These are phyloP conservation scores for Pseudolaguvia tuberculata DNA, from an alignment of 2,113 vertebrate species.

Conservation along the genomic window DNA sequence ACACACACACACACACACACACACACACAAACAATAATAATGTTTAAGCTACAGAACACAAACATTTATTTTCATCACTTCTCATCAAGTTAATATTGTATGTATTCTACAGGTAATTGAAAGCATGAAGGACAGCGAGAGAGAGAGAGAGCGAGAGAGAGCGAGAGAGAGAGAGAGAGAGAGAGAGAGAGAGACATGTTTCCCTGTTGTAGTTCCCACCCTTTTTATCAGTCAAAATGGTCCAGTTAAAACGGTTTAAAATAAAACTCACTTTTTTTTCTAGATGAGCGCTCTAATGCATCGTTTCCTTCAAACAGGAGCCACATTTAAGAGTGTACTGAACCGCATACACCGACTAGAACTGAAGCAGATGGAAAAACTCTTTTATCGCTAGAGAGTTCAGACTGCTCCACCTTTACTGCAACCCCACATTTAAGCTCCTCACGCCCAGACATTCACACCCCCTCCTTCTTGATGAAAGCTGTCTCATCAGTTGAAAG, in stretches of 20 bases:
- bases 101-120: background rate
- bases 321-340: slow-evolving; percentile 60
- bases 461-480: slow-evolving; percentile 5
- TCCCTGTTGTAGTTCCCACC: background rate
- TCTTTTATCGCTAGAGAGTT: slow-evolving; percentile 25
- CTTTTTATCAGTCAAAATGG: slow-evolving; percentile 13
- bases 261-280: slow-evolving; percentile 17
- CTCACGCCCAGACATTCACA: slow-evolving; percentile 18
- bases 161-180: background rate
- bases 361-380: slow-evolving; percentile 43
- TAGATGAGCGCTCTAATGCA: slow-evolving; percentile 48
- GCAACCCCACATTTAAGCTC: slow-evolving; percentile 39
- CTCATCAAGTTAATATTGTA: background rate
- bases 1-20: no score
- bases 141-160: background rate
- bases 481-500: slow-evolving; percentile 51
- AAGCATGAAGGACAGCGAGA: background rate
- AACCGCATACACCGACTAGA: slow-evolving; percentile 56
- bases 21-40: slow-evolving; percentile 21
- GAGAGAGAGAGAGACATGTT: background rate
- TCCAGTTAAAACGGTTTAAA: no score
- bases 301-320: slow-evolving; percentile 50
- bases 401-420: slow-evolving; percentile 20
- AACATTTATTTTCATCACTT: background rate
- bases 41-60: slow-evolving; percentile 47